Conservation (phyloP, 2,888 invertebrate genomes). For the Machimus rusticus region DNA sequence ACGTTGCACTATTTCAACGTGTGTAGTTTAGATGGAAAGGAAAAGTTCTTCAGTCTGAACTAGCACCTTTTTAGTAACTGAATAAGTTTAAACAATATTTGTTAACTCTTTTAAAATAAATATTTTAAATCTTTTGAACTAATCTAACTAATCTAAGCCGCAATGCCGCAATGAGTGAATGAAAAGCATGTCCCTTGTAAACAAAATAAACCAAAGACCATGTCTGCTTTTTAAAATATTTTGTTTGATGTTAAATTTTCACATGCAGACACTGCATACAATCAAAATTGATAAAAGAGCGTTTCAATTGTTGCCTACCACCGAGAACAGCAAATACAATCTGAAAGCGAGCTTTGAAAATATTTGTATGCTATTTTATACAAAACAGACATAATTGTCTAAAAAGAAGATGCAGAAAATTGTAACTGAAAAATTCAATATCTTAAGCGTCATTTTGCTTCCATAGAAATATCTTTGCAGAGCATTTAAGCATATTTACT, state of each 20-base stretch:
- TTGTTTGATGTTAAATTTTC: not conserved
- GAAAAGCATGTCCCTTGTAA: not conserved
- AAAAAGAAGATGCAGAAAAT: not conserved
- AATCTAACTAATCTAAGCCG: not conserved
- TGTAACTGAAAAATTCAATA: not conserved
- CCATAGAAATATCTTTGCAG: not conserved
- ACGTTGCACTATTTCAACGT: not conserved
- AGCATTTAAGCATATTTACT: not conserved
- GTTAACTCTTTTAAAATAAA: not conserved
- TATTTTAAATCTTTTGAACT: not conserved
- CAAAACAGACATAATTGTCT: not conserved
- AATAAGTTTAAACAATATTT: not conserved
- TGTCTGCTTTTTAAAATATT: not conserved
- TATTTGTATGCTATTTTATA: not conserved
- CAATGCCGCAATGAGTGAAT: not conserved
- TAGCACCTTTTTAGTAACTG: not conserved
- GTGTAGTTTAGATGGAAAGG: not conserved
- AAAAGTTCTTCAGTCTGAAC: not conserved
- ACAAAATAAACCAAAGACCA: not conserved
- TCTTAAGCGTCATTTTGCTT: not conserved
- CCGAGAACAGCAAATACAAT: slow-evolving; percentile 19
- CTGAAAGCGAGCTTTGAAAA: slow-evolving; percentile 13
- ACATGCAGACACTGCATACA: not conserved
- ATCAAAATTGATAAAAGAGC: not conserved
- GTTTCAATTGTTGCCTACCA: not conserved